Conservation (phyloP, 2,797 vertebrate species). For the Labeo calbasu region DNA sequence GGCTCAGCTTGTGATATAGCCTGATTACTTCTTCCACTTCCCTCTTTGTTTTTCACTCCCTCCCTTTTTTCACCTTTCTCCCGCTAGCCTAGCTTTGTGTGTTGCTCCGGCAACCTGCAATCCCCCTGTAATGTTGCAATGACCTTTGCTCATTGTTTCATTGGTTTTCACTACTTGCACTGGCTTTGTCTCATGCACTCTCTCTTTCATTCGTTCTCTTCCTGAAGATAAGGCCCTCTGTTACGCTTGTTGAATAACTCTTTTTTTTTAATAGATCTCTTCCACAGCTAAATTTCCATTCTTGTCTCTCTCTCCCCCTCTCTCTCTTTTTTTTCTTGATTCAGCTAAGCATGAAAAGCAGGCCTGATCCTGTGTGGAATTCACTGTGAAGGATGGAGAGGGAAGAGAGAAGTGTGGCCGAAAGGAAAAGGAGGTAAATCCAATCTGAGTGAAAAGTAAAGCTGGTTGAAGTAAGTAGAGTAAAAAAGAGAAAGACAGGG, state of each 20-base stretch:
- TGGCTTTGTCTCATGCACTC: conserved; percentile 31
- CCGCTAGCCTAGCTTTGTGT: conserved; percentile 73
- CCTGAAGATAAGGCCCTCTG: conserved; percentile 46
- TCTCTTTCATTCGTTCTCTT: conserved; percentile 62
- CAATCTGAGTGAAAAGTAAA: conserved; percentile 33
- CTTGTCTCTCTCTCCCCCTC: conserved; percentile 9
- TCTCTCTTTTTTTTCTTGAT: conserved; percentile 64
- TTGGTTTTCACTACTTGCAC: conserved; percentile 37
- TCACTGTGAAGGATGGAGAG: conserved; percentile 56
- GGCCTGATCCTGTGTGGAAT: conserved; percentile 85
- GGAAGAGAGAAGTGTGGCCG: conserved; percentile 25
- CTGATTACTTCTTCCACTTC: conserved; percentile 33
- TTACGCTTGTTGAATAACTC: conserved; percentile 29
- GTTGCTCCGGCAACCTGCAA: conserved; percentile 78
- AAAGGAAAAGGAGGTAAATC: conserved; percentile 14
- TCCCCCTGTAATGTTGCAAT: conserved; percentile 70
- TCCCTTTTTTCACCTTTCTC: conserved; percentile 61
- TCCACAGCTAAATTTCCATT: conserved; percentile 28
- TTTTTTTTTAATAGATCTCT: conserved; percentile 3
- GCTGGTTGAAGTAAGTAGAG: conserved; percentile 9
- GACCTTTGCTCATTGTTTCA: conserved; percentile 59
- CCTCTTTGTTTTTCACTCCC: conserved; percentile 32
- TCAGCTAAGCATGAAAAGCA: conserved; percentile 77
- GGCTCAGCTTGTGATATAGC: background rate
- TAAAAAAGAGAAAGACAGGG: background rate